phyloP scores from a whole-genome alignment of 2,797 vertebrate genomes.

The Falco cherrug region DNA sequence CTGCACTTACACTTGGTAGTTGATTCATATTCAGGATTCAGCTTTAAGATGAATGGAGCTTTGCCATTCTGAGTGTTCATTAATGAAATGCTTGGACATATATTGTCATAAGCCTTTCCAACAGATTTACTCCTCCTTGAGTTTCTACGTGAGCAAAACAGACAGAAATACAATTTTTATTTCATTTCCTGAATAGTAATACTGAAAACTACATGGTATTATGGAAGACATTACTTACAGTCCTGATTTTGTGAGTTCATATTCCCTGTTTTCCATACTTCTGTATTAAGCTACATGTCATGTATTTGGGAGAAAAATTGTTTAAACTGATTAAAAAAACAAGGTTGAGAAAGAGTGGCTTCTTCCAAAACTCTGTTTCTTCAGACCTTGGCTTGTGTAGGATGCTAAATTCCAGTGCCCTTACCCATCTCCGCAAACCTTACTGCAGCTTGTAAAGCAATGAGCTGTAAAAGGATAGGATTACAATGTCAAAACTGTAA shows the following conservation, averaged over 20 bases:
- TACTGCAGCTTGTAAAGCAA: not conserved
- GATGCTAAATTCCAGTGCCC: not conserved
- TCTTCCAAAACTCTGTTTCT: not conserved
- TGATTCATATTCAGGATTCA: not conserved
- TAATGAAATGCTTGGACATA: not conserved
- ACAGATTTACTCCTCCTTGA: not conserved
- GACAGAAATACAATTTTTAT: not conserved
- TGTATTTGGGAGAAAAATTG: not conserved
- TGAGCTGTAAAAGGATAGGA: not conserved
- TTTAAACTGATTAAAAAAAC: not conserved
- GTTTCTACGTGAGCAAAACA: not conserved
- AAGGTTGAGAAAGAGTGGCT: not conserved
- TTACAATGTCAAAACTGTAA: conserved; percentile 24
- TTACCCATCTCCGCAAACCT: not conserved
- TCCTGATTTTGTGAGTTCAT: not conserved
- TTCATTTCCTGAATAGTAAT: not conserved
- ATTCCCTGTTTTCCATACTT: not conserved
- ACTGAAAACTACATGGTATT: not conserved
- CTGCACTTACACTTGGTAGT: not conserved
- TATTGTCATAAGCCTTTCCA: not conserved
- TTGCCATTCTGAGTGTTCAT: not conserved
- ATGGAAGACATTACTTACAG: not conserved
- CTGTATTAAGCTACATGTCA: not conserved
- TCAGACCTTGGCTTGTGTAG: not conserved
- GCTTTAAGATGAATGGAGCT: not conserved